Evolutionary conservation across 2,113 vertebrate species (phyloP), one percentile per base, ranked within the genome.

Genomic region (Burhinus bistriatus): DNA sequence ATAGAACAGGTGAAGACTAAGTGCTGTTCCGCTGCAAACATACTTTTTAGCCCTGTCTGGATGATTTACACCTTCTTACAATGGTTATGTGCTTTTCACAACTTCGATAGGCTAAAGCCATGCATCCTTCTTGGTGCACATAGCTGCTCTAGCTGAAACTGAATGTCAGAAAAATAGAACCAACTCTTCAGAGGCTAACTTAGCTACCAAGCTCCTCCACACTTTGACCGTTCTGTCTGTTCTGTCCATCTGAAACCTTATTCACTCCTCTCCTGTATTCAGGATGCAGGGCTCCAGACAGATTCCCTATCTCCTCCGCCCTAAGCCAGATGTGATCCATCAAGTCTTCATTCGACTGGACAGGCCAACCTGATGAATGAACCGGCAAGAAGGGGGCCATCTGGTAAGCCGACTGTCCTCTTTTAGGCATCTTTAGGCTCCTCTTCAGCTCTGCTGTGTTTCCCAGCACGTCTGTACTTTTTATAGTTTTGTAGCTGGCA

Each of bases 371-470:
- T 70, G 70, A 87, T 87, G 89, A 83, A 49, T 42, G 80, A 91
- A 82, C 76, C 38, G 86, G 68, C 94, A 94, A 89, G 89, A 76
- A 96, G 36, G 77, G 81, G 88, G 72, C 75, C 62, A 76, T 47
- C 49, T 85, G 93, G 88, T 94, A 95, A 95, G 72, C 81, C 2
- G 17, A 32, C 14, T 92, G 86, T 95, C 90, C 83, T 96, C 80
- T 96, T 95, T 54, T 66, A 96, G 91, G 93, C 94, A 84, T 92
- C 96, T 95, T 68, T 79, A 95, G 93, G 94, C 38, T 95, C 89
- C 84, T 97, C 90, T 65, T 90, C 96, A 90, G 66, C 89, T 84
- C 64, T 85, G 81, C 94, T 78, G 44, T 82, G 80, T 40, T 94
- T 64, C 68, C 49, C 79, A 86, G 64, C 62, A 83, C 12, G 0